Evolutionary conservation across 2,797 vertebrate species (phyloP), one percentile per base, ranked within the genome.

Genomic region (Gallinago solitaria): DNA sequence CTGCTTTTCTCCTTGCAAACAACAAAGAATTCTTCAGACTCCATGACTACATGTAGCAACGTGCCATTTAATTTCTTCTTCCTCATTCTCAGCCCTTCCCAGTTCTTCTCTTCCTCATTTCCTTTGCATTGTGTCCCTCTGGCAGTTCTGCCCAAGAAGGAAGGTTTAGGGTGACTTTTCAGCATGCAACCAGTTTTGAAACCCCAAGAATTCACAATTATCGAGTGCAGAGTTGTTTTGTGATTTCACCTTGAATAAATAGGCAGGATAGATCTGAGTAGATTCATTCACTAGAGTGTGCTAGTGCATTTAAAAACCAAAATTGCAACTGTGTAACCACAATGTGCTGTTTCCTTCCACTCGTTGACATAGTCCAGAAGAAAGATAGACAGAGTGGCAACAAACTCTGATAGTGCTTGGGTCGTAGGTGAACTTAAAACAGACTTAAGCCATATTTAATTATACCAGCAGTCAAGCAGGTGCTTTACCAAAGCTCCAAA

Each of bases 61-160:
- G 9, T n/a, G 76, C 13, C 17, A 33, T 61, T 89, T 59, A 47
- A 75, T 81, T 70, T 60, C 15, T 76, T 19, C 45, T 89, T 70
- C 60, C 45, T 28, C 17, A 23, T 91, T 91, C 37, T 93, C 43
- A 69, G 39, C 63, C n/a, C 37, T 87, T 94, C 30, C 43, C 30
- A 51, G 23, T 88, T 92, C 50, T 88, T 88, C 7, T 67, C 75
- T 87, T 95, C 79, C 65, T 90, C 39, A 47, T 95, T 95, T 91
- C 25, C 25, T 84, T 86, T 20, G 1, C 24, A 4, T 54, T 63
- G 27, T 47, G 35, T 53, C 3, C 80, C 51, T 56, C 70, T 76
- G 70, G 32, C 50, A 95, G 0, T 86, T 88, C 50, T 90, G 32
- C 79, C 28, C 32, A 68, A 79, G 68, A 37, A 43, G 9, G 39